These are phyloP conservation scores for Pimephales promelas DNA, from an alignment of 2,113 vertebrate species.

Conservation along the genomic window DNA sequence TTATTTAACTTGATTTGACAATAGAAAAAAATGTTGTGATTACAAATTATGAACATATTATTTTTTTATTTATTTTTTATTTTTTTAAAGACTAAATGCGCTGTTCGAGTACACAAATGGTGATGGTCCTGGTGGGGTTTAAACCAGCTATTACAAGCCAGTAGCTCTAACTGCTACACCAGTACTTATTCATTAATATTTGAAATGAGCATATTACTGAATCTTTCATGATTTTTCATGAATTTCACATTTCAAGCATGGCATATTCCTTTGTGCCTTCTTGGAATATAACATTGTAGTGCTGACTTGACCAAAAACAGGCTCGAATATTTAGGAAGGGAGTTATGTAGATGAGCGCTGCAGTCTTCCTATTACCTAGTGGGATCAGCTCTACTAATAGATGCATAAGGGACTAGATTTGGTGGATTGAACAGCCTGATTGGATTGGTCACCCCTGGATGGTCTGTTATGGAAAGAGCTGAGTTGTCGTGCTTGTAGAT, in stretches of 20 bases:
- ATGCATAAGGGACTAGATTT: slow-evolving; percentile 35
- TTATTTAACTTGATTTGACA: too few species aligned
- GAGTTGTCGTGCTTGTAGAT: slow-evolving; percentile 26
- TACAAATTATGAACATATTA: too few species aligned
- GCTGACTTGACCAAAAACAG: slow-evolving; percentile 18
- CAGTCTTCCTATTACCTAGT: slow-evolving; percentile 34
- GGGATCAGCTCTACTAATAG: slow-evolving; percentile 40
- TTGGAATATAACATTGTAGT: slow-evolving; percentile 9
- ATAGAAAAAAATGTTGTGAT: too few species aligned
- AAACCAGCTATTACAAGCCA: background rate
- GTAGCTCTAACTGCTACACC: background rate
- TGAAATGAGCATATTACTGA: background rate
- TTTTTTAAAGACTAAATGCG: too few species aligned
- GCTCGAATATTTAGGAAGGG: slow-evolving; percentile 10
- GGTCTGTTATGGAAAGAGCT: background rate
- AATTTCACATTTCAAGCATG: background rate
- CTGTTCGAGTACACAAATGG: too few species aligned
- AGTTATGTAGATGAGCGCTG: slow-evolving; percentile 22
- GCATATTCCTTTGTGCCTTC: background rate
- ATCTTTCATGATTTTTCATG: background rate
- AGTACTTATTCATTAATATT: background rate
- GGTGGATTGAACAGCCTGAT: slow-evolving; percentile 35
- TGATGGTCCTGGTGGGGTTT: background rate
- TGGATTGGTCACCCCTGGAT: slow-evolving; percentile 26
- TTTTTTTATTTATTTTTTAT: too few species aligned